These are phyloP conservation scores for Strigamia crassipes DNA, from an alignment of 2,888 invertebrate genomes.

Conservation along the genomic window DNA sequence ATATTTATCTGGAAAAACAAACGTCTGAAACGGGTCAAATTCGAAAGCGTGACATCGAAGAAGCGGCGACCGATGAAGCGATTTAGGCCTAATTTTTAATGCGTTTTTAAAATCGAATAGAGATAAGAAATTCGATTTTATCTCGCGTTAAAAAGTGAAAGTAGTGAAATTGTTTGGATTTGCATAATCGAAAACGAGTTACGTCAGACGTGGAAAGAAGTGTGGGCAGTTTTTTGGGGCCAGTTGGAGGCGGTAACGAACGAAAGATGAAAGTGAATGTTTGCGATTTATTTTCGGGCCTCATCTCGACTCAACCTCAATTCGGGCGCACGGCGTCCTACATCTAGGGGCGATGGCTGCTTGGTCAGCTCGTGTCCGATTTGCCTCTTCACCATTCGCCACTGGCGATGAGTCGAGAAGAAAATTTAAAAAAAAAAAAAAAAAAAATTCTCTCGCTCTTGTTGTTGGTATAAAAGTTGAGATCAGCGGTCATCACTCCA, in stretches of 20 bases:
- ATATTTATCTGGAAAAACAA: neutral
- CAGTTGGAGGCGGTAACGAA: neutral
- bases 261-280: constrained; percentile 6
- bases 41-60: neutral
- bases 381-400: constrained; percentile 12
- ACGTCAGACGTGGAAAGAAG: too few relatives aligned
- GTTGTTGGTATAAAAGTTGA: neutral
- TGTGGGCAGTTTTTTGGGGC: neutral
- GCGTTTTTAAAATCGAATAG: neutral
- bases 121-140: too few relatives aligned
- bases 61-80: neutral
- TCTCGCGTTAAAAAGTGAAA: too few relatives aligned
- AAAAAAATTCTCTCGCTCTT: constrained; percentile 4
- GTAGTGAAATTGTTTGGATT: too few relatives aligned
- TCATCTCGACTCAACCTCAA: constrained; percentile 17
- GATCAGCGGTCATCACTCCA: neutral
- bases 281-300: neutral
- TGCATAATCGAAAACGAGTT: too few relatives aligned
- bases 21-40: neutral
- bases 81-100: too few relatives aligned
- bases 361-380: constrained; percentile 27
- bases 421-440: neutral
- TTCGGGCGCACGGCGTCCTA: neutral
- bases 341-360: neutral
- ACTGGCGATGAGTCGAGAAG: constrained; percentile 20